Conservation (phyloP, 2,888 invertebrate species). For the Luperina nickerlii region DNA sequence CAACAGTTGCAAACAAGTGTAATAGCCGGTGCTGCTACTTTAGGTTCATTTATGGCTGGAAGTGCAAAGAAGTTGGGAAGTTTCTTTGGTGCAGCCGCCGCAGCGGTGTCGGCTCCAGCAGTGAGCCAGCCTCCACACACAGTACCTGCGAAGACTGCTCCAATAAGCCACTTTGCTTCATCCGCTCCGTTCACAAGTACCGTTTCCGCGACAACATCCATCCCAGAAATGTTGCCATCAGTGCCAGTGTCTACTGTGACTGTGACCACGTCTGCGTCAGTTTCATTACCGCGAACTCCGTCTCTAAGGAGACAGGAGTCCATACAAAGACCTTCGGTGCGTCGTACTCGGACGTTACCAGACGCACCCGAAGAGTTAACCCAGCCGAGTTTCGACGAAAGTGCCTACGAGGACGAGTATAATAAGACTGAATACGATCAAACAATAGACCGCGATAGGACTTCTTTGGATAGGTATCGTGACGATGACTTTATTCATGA, state of each 20-base stretch:
- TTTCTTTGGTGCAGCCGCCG: conserved; percentile 88
- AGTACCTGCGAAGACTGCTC: conserved; percentile 69
- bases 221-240: conserved; percentile 83
- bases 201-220: conserved; percentile 81
- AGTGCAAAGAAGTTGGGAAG: conserved; percentile 88
- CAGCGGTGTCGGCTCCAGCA: conserved; percentile 83
- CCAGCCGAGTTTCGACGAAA: conserved; percentile 87
- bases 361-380: conserved; percentile 87
- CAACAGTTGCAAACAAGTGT: conserved; percentile 86
- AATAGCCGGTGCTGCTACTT: conserved; percentile 86
- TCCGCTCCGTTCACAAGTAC: conserved; percentile 81
- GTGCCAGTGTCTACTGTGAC: conserved; percentile 81
- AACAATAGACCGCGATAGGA: conserved; percentile 83
- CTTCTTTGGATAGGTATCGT: conserved; percentile 86
- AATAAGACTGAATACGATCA: conserved; percentile 89
- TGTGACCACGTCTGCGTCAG: conserved; percentile 81
- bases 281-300: conserved; percentile 84
- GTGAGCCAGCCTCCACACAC: conserved; percentile 74
- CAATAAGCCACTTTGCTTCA: conserved; percentile 75
- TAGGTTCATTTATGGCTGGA: conserved; percentile 88
- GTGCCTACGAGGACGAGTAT: conserved; percentile 90
- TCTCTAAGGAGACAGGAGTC: conserved; percentile 88
- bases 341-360: conserved; percentile 86
- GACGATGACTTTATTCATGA: conserved; percentile 84
- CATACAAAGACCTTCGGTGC: conserved; percentile 88